Conservation (phyloP, 1,140 invertebrate genomes). For the Drosophila obscura region DNA sequence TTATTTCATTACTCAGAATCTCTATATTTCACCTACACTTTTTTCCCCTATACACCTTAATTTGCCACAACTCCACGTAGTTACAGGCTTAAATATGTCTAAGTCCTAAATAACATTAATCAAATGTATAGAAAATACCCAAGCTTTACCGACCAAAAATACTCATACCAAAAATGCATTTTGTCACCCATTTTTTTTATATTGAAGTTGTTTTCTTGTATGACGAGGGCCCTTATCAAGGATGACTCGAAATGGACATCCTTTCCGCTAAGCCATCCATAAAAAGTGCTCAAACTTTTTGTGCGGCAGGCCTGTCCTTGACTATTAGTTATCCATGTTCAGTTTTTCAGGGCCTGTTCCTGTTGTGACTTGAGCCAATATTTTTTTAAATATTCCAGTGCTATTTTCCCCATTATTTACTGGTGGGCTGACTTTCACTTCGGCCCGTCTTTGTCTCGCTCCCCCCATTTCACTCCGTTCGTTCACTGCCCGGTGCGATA, state of each 20-base stretch:
- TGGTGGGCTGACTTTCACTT: conserved; percentile 42
- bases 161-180: conserved; percentile 13
- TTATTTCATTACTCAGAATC: too few relatives aligned
- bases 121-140: conserved; percentile 1
- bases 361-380: conserved; percentile 40
- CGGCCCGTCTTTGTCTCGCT: conserved; percentile 22
- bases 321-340: conserved; percentile 42
- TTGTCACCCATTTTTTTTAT: neutral
- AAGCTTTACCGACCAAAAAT: neutral
- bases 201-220: conserved; percentile 7
- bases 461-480: conserved; percentile 16
- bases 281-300: conserved; percentile 32
- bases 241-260: conserved; percentile 42
- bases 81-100: neutral
- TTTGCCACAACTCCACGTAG: too few relatives aligned
- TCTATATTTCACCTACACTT: too few relatives aligned
- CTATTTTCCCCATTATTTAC: conserved; percentile 5
- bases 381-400: conserved; percentile 1
- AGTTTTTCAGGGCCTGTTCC: conserved; percentile 27
- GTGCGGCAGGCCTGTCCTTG: conserved; percentile 35
- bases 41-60: too few relatives aligned
- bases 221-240: conserved; percentile 19
- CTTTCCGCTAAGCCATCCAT: conserved; percentile 21
- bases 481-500: conserved; percentile 48
- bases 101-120: conserved; percentile 16